phyloP scores from a whole-genome alignment of 1,140 invertebrate species.

The Chymomyza costata region DNA sequence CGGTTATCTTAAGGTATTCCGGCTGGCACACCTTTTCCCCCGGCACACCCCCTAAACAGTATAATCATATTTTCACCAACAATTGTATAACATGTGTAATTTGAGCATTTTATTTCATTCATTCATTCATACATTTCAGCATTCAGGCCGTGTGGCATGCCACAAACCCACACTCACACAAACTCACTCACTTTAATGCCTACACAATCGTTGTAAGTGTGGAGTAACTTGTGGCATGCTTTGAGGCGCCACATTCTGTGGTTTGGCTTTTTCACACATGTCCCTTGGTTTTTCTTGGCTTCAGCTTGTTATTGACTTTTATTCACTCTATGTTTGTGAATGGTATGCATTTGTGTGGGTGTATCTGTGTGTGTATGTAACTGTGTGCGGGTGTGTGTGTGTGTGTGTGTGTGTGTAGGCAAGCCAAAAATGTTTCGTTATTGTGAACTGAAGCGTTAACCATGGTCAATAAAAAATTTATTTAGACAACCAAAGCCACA shows the following conservation, averaged over 20 bases:
- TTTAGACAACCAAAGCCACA: constrained; percentile 59
- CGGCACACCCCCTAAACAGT: no score
- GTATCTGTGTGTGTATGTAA: not conserved
- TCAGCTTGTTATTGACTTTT: constrained; percentile 9
- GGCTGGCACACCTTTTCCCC: no score
- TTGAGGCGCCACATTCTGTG: constrained; percentile 49
- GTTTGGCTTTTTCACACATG: not conserved
- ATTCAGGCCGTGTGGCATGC: not conserved
- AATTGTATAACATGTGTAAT: constrained; percentile 70
- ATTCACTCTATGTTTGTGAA: not conserved
- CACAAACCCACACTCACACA: constrained; percentile 3
- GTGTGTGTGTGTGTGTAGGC: not conserved
- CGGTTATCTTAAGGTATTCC: no score
- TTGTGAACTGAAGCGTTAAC: constrained; percentile 67
- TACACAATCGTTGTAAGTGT: constrained; percentile 24
- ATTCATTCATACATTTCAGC: constrained; percentile 45
- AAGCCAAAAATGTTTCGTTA: constrained; percentile 26
- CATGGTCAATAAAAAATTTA: constrained; percentile 72
- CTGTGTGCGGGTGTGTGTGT: no score
- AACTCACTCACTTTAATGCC: constrained; percentile 14
- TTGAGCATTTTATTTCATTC: constrained; percentile 60
- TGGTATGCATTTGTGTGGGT: not conserved
- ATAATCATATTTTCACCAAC: constrained; percentile 60
- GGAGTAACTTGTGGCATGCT: constrained; percentile 68
- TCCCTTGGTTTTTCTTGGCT: not conserved